Conservation (phyloP, 2,113 vertebrate genomes). For the Callocephalon fimbriatum region DNA sequence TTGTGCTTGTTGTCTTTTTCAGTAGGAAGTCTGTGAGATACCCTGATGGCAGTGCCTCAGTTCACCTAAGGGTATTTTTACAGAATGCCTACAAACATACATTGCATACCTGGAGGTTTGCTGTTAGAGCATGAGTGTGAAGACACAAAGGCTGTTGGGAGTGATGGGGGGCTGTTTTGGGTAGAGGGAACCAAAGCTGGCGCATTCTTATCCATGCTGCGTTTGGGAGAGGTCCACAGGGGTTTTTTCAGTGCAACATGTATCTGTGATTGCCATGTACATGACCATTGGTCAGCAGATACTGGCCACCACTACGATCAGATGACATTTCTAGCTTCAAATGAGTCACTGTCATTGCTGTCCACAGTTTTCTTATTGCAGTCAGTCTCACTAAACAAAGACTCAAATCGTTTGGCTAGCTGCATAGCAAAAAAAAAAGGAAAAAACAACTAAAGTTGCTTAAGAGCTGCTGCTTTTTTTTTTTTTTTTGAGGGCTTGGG, state of each 20-base stretch:
- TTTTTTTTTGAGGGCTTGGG: neutral
- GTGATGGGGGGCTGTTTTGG: neutral
- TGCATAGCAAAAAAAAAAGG: fast-evolving
- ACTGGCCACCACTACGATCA: neutral
- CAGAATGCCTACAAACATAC: neutral
- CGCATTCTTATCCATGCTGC: neutral
- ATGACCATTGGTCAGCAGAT: neutral
- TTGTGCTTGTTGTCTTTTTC: neutral
- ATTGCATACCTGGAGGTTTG: fast-evolving
- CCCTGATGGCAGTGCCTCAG: neutral
- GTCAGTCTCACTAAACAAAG: neutral
- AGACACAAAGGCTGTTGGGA: neutral
- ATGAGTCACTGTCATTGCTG: neutral
- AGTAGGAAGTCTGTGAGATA: neutral
- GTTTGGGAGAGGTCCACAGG: neutral
- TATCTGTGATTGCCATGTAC: neutral
- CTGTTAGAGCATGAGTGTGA: neutral
- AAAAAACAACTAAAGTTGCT: neutral
- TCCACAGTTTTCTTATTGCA: neutral
- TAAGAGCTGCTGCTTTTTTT: neutral
- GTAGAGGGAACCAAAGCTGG: neutral
- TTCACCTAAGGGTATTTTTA: neutral
- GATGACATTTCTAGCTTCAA: neutral
- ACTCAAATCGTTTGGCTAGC: neutral
- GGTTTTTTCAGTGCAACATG: neutral